Conservation (phyloP, 2,113 vertebrate species). For the Atlantisia rogersi region DNA sequence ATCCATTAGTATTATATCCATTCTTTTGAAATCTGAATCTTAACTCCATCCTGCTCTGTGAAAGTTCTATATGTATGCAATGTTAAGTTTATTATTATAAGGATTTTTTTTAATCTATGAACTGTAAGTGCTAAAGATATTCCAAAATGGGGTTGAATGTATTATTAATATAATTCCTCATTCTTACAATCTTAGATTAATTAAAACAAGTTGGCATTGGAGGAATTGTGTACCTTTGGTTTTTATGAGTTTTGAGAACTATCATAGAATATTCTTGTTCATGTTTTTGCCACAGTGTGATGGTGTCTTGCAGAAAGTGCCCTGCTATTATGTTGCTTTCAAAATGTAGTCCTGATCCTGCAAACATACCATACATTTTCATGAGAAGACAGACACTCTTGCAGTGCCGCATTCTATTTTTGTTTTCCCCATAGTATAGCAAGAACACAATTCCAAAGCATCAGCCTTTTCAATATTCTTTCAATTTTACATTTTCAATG, state of each 20-base stretch:
- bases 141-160: background rate
- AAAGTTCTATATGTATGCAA: background rate
- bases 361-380: background rate
- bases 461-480: background rate
- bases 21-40: background rate
- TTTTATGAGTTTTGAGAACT: background rate
- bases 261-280: background rate
- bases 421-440: background rate
- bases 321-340: background rate
- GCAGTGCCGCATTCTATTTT: background rate
- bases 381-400: background rate
- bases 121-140: background rate
- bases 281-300: background rate
- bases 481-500: rapidly evolving
- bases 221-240: background rate
- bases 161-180: background rate
- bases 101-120: background rate
- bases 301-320: background rate
- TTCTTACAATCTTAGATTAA: background rate
- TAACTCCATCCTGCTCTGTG: background rate
- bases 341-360: background rate
- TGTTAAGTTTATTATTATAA: background rate
- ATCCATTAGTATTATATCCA: background rate
- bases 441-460: background rate
- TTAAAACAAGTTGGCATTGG: background rate